Evolutionary conservation across 1,140 invertebrate species (phyloP).

Genomic region (Babylonia areolata): DNA sequence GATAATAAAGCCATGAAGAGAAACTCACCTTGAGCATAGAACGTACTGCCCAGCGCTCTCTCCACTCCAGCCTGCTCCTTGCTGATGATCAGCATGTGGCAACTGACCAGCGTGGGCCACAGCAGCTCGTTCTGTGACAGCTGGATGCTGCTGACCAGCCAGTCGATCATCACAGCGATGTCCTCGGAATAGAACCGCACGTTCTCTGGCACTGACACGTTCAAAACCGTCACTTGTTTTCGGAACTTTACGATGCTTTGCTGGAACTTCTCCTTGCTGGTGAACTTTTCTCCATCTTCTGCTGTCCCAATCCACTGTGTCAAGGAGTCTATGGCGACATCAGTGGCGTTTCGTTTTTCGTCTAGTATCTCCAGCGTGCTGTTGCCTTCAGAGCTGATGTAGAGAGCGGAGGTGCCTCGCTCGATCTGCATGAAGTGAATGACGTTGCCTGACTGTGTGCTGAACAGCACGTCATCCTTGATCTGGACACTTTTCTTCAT

Average conservation of each 20-base stretch:
- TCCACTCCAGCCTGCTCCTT: slow-evolving; percentile 62
- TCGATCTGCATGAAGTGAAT: slow-evolving; percentile 60
- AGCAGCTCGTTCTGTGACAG: slow-evolving; percentile 34
- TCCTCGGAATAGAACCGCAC: slow-evolving; percentile 55
- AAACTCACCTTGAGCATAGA: slow-evolving; percentile 57
- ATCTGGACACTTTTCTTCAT: neutral
- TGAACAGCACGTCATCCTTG: slow-evolving; percentile 41
- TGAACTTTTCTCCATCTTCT: slow-evolving; percentile 21
- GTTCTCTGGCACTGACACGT: slow-evolving; percentile 43
- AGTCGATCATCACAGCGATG: slow-evolving; percentile 49
- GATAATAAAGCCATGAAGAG: too few relatives aligned
- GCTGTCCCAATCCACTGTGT: neutral
- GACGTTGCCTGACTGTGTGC: slow-evolving; percentile 52
- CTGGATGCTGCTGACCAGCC: slow-evolving; percentile 46
- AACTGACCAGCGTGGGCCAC: slow-evolving; percentile 53
- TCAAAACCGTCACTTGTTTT: neutral
- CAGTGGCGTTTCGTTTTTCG: neutral
- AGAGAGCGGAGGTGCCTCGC: slow-evolving; percentile 55
- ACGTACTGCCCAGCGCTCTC: slow-evolving; percentile 57
- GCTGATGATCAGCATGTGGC: slow-evolving; percentile 58
- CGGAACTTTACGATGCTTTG: slow-evolving; percentile 40
- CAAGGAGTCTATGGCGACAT: slow-evolving; percentile 3
- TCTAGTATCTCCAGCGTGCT: slow-evolving; percentile 3
- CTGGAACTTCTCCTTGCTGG: slow-evolving; percentile 19
- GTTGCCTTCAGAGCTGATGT: slow-evolving; percentile 48